These are phyloP conservation scores for Arrhopalites spinosus DNA, from an alignment of 2,888 invertebrate species.

Conservation along the genomic window DNA sequence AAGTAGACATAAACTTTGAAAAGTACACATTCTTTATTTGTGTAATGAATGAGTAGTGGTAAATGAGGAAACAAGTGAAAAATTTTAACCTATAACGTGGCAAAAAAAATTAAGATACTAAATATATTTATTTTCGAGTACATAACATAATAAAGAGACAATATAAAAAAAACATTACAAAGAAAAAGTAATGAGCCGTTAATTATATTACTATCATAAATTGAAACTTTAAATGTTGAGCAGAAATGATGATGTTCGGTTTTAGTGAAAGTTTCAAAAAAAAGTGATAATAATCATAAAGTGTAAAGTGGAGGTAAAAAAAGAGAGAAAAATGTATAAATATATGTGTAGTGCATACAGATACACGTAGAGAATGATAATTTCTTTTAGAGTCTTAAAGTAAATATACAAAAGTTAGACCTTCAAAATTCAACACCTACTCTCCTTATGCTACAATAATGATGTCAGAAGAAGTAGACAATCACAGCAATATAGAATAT, in stretches of 20 bases:
- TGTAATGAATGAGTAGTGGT: background rate
- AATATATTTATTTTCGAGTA: background rate
- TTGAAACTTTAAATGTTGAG: background rate
- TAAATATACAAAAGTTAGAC: background rate
- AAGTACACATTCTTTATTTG: no score
- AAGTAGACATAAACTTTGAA: no score
- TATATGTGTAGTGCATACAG: background rate
- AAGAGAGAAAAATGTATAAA: background rate
- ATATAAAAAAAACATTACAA: no score
- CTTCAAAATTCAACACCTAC: background rate
- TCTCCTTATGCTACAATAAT: background rate
- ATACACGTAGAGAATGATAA: background rate
- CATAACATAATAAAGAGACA: background rate
- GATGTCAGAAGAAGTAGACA: background rate
- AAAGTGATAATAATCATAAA: background rate
- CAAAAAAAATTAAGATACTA: background rate
- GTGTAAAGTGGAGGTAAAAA: background rate
- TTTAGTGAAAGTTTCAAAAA: background rate
- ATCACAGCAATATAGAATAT: background rate
- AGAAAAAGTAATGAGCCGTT: background rate
- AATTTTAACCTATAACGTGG: background rate
- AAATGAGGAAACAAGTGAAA: background rate
- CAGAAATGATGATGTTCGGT: background rate
- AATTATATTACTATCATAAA: background rate
- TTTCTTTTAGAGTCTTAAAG: background rate